Percentiles rank a stretch among this genome's conserved stretches.
These are phyloP conservation scores for Melanotus villosus DNA, from an alignment of 2,888 invertebrate genomes.

Conservation along the genomic window DNA sequence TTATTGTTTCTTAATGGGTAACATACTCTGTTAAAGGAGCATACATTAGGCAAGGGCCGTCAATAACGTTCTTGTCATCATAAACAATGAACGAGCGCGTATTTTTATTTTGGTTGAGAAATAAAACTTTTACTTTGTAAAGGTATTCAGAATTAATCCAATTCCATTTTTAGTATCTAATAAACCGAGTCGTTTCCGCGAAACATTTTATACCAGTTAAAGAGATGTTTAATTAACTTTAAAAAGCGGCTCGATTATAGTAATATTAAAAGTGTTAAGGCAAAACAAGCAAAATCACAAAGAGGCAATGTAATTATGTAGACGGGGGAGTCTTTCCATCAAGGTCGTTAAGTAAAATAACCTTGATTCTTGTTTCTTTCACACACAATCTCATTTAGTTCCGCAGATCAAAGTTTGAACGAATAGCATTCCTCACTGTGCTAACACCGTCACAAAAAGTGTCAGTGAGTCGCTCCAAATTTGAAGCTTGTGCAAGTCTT, in stretches of 20 bases:
- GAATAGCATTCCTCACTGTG: constrained; percentile 19
- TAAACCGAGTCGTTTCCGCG: not conserved
- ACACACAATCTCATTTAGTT: constrained; percentile 48
- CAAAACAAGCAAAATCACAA: constrained; percentile 19
- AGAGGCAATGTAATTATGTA: constrained; percentile 21
- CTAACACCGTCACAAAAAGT: constrained; percentile 4
- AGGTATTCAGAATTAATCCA: not conserved
- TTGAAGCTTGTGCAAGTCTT: constrained; percentile 28
- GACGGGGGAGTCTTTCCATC: constrained; percentile 52
- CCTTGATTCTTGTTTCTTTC: constrained; percentile 58
- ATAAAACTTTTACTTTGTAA: constrained; percentile 33
- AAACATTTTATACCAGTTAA: not conserved
- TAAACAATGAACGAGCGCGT: not conserved
- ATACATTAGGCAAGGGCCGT: constrained; percentile 20
- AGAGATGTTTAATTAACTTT: not conserved
- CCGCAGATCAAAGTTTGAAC: constrained; percentile 35
- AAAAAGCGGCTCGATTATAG: constrained; percentile 12
- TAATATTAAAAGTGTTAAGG: constrained; percentile 5
- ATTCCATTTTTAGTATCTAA: not conserved
- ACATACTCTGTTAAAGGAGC: constrained; percentile 11
- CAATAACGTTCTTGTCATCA: not conserved
- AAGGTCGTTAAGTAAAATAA: constrained; percentile 57
- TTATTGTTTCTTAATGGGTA: constrained; percentile 37
- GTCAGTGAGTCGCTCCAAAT: constrained; percentile 18
- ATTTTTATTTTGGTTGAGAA: not conserved